phyloP scores from a whole-genome alignment of 2,797 vertebrate species.

The Urosaurus nigricauda region DNA sequence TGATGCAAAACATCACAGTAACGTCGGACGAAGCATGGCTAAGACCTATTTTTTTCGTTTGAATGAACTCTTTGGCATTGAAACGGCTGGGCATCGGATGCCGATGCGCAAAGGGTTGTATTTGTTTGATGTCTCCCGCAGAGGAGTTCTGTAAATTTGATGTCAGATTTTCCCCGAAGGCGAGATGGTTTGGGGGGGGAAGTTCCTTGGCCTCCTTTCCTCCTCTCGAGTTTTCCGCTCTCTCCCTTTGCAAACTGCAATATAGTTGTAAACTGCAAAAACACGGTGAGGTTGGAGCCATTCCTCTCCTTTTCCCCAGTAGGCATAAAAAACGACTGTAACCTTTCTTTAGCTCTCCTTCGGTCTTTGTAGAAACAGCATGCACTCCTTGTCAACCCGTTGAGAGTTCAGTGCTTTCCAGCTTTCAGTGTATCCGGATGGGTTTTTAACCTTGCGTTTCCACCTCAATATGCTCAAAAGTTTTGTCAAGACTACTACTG shows the following conservation, averaged over 20 bases:
- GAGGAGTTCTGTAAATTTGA: conserved; percentile 78
- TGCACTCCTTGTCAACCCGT: conserved; percentile 70
- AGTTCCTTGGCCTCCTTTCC: conserved; percentile 62
- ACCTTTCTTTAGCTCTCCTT: conserved; percentile 66
- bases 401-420: conserved; percentile 72
- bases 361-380: conserved; percentile 73
- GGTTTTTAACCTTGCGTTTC: conserved; percentile 63
- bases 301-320: conserved; percentile 29
- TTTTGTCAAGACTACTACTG: conserved; percentile 63
- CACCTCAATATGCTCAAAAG: conserved; percentile 65
- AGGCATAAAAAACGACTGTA: conserved; percentile 66
- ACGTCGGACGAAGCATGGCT: conserved; percentile 57
- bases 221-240: conserved; percentile 70
- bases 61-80: too few species aligned
- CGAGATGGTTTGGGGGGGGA: conserved; percentile 67
- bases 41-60: conserved; percentile 34
- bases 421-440: conserved; percentile 53
- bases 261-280: conserved; percentile 62
- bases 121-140: conserved; percentile 2
- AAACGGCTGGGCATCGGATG: conserved; percentile 69
- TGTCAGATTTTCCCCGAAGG: conserved; percentile 69
- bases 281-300: conserved; percentile 65
- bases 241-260: conserved; percentile 68
- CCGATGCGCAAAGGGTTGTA: conserved; percentile 67
- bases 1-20: conserved; percentile 55